Percentiles rank a stretch among this genome's conserved stretches.
Conservation (phyloP, 2,113 vertebrate species). For the Sander vitreus region DNA sequence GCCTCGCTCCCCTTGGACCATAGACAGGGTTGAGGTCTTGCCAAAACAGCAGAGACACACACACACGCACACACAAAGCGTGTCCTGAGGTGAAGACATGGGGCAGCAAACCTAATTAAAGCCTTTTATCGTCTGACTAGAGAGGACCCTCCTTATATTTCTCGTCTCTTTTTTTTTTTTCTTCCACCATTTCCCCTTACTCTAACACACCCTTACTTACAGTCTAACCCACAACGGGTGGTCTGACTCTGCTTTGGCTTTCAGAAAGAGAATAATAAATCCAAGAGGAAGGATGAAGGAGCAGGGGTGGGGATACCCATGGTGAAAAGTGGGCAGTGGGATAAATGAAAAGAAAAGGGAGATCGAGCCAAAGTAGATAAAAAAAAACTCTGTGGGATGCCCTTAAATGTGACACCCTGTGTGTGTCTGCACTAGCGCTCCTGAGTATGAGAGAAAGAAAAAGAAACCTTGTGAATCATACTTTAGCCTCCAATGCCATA, state of each 20-base stretch:
- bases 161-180: conserved; percentile 18
- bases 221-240: conserved; percentile 33
- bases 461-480: conserved; percentile 11
- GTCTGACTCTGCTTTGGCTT: conserved; percentile 50
- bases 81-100: conserved; percentile 46
- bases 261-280: conserved; percentile 47
- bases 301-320: conserved; percentile 29
- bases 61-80: neutral
- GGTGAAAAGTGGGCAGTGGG: conserved; percentile 37
- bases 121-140: conserved; percentile 53
- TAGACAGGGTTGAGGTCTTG: conserved; percentile 50
- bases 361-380: conserved; percentile 31
- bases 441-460: neutral
- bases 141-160: conserved; percentile 30
- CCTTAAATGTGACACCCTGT: conserved; percentile 29
- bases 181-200: neutral
- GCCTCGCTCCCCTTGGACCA: conserved; percentile 35
- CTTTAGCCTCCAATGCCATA: neutral
- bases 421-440: conserved; percentile 3
- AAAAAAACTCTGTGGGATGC: conserved; percentile 25
- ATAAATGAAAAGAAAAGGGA: conserved; percentile 52
- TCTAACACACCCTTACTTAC: conserved; percentile 1
- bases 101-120: conserved; percentile 66
- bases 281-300: conserved; percentile 24
- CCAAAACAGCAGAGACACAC: conserved; percentile 35